phyloP scores from a whole-genome alignment of 1,140 invertebrate species.

The Drosophila kepulauana region DNA sequence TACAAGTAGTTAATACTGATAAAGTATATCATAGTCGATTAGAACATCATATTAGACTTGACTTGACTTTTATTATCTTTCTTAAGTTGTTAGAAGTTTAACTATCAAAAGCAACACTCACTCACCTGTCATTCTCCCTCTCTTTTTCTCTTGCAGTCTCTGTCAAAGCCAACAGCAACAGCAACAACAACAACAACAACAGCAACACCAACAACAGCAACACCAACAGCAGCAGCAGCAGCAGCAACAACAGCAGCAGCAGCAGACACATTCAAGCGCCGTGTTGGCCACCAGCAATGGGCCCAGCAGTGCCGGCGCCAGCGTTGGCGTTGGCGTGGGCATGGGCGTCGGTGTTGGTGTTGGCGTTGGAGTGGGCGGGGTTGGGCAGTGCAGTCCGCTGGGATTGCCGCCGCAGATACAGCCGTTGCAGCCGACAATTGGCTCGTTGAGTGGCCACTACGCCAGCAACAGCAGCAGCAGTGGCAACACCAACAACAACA shows the following conservation, averaged over 20 bases:
- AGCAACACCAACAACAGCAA: constrained; percentile 53
- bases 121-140: neutral
- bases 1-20: too few species aligned
- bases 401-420: constrained; percentile 78
- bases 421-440: constrained; percentile 76
- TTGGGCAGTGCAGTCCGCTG: constrained; percentile 72
- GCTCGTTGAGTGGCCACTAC: constrained; percentile 70
- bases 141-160: constrained; percentile 56
- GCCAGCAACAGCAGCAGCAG: constrained; percentile 22
- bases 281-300: constrained; percentile 78
- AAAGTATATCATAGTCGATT: too few species aligned
- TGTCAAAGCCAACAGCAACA: constrained; percentile 58
- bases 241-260: constrained; percentile 57
- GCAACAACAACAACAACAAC: constrained; percentile 43
- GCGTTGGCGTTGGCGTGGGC: constrained; percentile 65
- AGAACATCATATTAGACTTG: neutral
- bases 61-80: neutral
- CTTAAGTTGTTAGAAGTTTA: too few species aligned
- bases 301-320: constrained; percentile 76
- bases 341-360: constrained; percentile 39
- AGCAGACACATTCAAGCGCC: constrained; percentile 64
- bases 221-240: constrained; percentile 63
- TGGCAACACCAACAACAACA: constrained; percentile 14
- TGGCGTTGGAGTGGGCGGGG: constrained; percentile 48
- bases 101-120: neutral